phyloP scores from a whole-genome alignment of 2,797 vertebrate genomes.

The Vireo griseus region DNA sequence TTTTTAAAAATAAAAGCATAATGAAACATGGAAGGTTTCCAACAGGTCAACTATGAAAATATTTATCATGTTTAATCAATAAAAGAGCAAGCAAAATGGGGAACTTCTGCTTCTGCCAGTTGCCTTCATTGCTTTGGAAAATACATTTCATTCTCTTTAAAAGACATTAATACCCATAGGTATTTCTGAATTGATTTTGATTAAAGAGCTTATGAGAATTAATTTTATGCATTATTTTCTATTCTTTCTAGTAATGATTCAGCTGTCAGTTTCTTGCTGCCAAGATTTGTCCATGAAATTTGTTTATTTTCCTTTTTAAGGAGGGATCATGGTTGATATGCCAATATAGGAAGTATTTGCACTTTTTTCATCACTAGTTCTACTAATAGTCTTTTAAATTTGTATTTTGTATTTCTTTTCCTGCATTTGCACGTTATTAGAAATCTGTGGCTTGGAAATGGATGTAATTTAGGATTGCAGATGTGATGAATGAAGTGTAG shows the following conservation, averaged over 20 bases:
- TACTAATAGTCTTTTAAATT: neutral
- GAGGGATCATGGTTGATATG: neutral
- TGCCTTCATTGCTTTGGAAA: neutral
- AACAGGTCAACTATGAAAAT: neutral
- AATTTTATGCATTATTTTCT: neutral
- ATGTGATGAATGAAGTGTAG: neutral
- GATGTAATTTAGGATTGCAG: neutral
- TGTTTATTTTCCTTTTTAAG: neutral
- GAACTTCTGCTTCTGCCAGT: neutral
- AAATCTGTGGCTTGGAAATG: neutral
- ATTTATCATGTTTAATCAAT: neutral
- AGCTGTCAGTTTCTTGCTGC: neutral
- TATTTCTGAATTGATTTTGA: neutral
- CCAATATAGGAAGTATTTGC: neutral
- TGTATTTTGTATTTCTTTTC: neutral
- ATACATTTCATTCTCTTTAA: neutral
- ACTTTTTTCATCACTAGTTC: neutral
- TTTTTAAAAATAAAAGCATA: neutral
- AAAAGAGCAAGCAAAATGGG: neutral
- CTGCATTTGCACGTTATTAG: neutral
- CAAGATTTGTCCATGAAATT: neutral
- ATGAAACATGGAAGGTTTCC: neutral
- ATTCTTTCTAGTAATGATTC: neutral
- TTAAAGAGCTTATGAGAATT: neutral
- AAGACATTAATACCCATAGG: neutral